Percentiles rank a stretch among this genome's conserved stretches.
Conservation (phyloP, 1,140 invertebrate species). For the Leptinotarsa undecemlineata region DNA sequence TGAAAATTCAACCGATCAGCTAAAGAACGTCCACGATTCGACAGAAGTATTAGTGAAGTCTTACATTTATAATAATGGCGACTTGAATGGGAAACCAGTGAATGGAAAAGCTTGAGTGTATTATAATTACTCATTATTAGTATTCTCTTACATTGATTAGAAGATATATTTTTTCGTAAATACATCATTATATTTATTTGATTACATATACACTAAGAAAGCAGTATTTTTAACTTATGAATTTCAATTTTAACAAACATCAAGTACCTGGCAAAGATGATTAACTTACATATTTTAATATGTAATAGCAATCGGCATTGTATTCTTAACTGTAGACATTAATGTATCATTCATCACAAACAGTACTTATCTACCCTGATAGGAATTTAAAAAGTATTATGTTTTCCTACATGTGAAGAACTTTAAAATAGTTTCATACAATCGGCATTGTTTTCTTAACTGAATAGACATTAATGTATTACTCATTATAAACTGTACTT, state of each 20-base stretch:
- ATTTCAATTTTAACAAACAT: background rate
- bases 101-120: constrained; percentile 27
- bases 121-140: background rate
- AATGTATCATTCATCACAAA: no score
- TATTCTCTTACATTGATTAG: background rate
- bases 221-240: background rate
- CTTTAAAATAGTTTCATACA: no score
- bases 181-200: background rate
- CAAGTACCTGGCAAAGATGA: background rate
- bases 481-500: no score
- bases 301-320: no score
- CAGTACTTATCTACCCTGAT: no score
- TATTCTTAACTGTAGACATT: no score
- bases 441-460: no score
- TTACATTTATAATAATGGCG: background rate
- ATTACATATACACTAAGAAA: background rate
- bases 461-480: no score
- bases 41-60: background rate
- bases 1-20: background rate
- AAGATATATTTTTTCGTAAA: background rate
- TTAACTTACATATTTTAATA: no score
- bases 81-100: constrained; percentile 13
- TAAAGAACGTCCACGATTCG: background rate
- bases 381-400: no score
- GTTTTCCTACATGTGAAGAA: no score